phyloP scores from a whole-genome alignment of 2,888 invertebrate genomes.

The Polyploca ridens region DNA sequence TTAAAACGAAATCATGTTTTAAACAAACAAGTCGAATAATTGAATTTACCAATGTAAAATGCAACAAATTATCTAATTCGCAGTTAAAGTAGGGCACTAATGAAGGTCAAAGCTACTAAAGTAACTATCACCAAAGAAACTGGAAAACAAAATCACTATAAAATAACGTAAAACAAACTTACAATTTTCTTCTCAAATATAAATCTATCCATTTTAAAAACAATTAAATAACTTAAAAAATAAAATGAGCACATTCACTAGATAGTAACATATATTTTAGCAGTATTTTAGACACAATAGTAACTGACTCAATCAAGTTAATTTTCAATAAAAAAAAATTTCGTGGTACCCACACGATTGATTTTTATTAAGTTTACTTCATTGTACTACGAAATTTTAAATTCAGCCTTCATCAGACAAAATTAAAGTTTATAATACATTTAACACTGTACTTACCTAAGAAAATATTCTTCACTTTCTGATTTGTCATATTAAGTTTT shows the following conservation, averaged over 20 bases:
- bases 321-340: not conserved
- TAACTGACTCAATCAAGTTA: not conserved
- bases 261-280: not conserved
- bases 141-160: not conserved
- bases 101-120: too few species aligned
- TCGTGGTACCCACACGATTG: not conserved
- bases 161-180: conserved; percentile 15
- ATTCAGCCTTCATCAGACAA: not conserved
- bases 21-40: not conserved
- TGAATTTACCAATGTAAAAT: not conserved
- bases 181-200: conserved; percentile 19
- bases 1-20: too few species aligned
- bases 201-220: conserved; percentile 10
- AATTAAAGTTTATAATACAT: too few species aligned
- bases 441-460: too few species aligned
- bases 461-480: too few species aligned
- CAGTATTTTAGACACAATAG: not conserved
- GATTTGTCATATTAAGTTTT: too few species aligned
- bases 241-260: not conserved
- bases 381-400: not conserved
- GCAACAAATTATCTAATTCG: too few species aligned
- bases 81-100: too few species aligned
- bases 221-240: not conserved
- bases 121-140: too few species aligned
- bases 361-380: not conserved